Conservation (phyloP, 2,888 invertebrate genomes). For the Elegia similella region DNA sequence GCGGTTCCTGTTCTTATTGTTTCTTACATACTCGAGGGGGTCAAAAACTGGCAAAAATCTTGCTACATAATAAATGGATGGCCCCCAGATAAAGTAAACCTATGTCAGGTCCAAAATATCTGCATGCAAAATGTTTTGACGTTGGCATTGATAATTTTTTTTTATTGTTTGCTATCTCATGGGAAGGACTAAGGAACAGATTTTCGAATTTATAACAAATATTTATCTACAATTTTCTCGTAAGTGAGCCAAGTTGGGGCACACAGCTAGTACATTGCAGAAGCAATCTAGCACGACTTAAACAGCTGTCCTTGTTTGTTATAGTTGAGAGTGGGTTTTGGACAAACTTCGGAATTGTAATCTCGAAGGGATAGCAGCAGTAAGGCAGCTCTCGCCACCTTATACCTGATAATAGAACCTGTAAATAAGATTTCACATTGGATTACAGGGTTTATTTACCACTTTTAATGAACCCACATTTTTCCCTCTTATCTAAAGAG, state of each 20-base stretch:
- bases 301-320: constrained; percentile 14
- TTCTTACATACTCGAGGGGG: no score
- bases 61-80: no score
- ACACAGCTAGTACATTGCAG: neutral
- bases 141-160: no score
- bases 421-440: constrained; percentile 4
- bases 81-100: no score
- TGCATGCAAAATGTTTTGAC: no score
- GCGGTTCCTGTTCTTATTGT: no score
- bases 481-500: neutral
- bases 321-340: constrained; percentile 7
- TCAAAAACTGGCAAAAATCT: no score
- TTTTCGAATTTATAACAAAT: no score
- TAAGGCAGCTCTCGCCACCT: constrained; percentile 1
- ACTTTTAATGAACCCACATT: neutral
- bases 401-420: constrained; percentile 1
- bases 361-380: neutral
- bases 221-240: no score
- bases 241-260: neutral
- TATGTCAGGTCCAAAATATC: no score
- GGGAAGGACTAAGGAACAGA: no score
- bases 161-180: no score
- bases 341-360: neutral
- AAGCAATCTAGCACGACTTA: neutral
- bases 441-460: constrained; percentile 8